These are phyloP conservation scores for Camelus dromedarius DNA, from an alignment of 2,113 vertebrate genomes.

Conservation along the genomic window DNA sequence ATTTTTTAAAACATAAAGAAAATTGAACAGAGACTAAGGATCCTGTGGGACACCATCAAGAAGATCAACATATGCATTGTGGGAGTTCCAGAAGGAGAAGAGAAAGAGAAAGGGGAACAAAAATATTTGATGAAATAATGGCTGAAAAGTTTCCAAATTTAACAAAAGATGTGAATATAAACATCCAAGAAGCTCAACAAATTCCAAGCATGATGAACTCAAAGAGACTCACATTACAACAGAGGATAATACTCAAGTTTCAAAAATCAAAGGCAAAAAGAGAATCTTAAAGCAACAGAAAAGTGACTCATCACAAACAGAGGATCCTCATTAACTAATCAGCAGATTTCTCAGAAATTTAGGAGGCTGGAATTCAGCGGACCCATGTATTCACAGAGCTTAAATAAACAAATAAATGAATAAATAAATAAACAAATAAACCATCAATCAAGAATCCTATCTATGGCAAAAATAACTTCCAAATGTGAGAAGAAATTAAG, in stretches of 20 bases:
- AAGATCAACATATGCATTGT: not conserved
- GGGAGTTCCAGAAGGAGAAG: not conserved
- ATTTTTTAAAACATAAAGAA: not conserved
- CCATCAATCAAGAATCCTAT: not conserved
- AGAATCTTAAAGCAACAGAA: not conserved
- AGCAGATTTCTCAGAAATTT: not conserved
- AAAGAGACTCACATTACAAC: not conserved
- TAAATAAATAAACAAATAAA: no score
- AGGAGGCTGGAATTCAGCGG: not conserved
- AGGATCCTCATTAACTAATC: not conserved
- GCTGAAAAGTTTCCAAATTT: not conserved
- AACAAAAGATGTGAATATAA: not conserved
- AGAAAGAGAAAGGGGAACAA: not conserved
- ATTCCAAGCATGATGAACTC: not conserved
- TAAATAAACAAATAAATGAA: no score
- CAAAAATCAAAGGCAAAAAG: not conserved
- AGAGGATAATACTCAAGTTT: not conserved
- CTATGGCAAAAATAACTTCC: not conserved
- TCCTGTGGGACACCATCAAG: not conserved
- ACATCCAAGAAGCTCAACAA: not conserved
- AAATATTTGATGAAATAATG: not conserved
- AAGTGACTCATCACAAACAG: not conserved
- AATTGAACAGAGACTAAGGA: not conserved
- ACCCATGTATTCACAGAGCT: not conserved
- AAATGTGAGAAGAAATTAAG: not conserved